phyloP scores from a whole-genome alignment of 2,113 vertebrate genomes.

The Oenanthe oenanthe region DNA sequence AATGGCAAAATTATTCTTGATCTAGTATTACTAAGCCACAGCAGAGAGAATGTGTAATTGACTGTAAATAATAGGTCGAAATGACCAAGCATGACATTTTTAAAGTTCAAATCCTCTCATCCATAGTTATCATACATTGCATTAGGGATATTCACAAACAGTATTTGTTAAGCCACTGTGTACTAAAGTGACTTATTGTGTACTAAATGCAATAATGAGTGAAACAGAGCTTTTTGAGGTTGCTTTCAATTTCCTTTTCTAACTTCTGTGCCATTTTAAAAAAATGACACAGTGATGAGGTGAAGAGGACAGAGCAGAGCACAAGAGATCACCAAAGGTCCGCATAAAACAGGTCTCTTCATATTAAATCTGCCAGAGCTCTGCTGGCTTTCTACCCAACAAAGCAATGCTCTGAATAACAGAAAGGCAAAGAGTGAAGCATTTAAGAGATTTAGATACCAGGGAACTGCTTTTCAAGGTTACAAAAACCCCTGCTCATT shows the following conservation, averaged over 20 bases:
- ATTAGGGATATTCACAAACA: conserved; percentile 6
- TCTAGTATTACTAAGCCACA: background rate
- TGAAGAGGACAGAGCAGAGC: conserved; percentile 34
- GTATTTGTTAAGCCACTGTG: conserved; percentile 26
- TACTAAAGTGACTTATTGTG: conserved; percentile 25
- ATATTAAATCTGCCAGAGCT: background rate
- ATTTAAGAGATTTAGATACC: background rate
- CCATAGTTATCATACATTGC: background rate
- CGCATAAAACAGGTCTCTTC: conserved; percentile 13
- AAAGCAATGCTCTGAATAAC: background rate
- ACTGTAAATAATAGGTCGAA: conserved; percentile 53
- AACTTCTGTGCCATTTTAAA: conserved; percentile 38
- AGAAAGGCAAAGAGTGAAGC: background rate
- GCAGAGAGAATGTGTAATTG: conserved; percentile 16
- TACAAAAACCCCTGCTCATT: conserved; percentile 24
- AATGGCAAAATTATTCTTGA: conserved; percentile 26
- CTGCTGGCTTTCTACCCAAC: background rate
- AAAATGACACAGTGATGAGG: background rate
- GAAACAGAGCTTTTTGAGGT: conserved; percentile 17
- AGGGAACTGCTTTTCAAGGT: conserved; percentile 21
- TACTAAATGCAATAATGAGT: background rate
- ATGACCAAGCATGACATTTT: conserved; percentile 47
- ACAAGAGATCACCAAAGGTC: conserved; percentile 30
- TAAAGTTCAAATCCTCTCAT: conserved; percentile 49
- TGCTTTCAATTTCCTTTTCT: conserved; percentile 36